Evolutionary conservation across 2,797 vertebrate genomes (phyloP), one percentile per base, ranked within the genome.

Genomic region (Leucoraja ocellata): DNA sequence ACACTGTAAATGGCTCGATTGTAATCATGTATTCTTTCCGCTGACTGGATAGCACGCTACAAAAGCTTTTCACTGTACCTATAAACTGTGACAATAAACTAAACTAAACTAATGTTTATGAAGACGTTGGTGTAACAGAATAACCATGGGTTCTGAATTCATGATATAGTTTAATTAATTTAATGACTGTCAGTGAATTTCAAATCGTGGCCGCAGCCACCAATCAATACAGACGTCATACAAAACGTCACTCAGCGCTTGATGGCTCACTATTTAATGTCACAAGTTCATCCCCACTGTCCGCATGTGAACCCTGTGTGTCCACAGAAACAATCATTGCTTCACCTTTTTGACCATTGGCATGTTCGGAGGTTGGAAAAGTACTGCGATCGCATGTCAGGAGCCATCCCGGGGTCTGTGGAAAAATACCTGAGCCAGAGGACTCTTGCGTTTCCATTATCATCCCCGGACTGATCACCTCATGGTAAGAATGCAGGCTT

Each of bases 291-390:
- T 65, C 61, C 61, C 14, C 46, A 14, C 84, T 88, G 84, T 88
- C 61, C 2, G 61, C 13, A 88, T 65, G 84, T 88, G 58, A 88
- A 65, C 1, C 1, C 81, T 16, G 84, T 88, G 84, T 88, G 84
- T 88, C 84, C 61, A 88, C 84, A 88, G 32, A 65, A 88, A n/a
- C 13, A 16, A 88, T 65, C n/a, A 36, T 88, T 88, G 84, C 84
- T 61, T 88, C 84, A 88, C n/a, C 32, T 23, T 21, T 61, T 21
- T 88, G 61, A 16, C 61, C 68, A 88, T 36, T 88, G 84, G 32
- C 61, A 32, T n/a, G 65, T 65, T 32, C 28, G 28, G 8, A 32
- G n/a, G 25, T 88, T 36, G 61, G 84, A 88, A 88, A 88, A 88
- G 18, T 65, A 88, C 61, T 88, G 84, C 28, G n/a, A 21, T 36